Conservation (phyloP, 30 jellyfish, hydroid and myxozoan species). For the Nemopilema nomurai region DNA sequence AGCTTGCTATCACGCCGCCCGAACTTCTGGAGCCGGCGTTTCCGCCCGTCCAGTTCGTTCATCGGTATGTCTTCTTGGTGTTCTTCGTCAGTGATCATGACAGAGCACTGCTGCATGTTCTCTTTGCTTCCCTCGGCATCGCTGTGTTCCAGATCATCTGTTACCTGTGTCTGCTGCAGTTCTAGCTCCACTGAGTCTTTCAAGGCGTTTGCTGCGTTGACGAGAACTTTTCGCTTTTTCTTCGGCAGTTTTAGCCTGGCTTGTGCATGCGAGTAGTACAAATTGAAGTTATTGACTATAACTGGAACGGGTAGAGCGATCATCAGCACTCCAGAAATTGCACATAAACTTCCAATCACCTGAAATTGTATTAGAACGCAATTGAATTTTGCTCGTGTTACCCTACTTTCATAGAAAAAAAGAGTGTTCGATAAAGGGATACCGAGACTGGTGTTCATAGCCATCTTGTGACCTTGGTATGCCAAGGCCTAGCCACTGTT, state of each 20-base stretch:
- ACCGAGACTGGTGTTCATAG: too few species aligned
- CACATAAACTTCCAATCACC: conserved; percentile 88
- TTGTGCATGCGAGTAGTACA: conserved; percentile 95
- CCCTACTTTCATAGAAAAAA: too few species aligned
- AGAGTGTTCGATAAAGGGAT: too few species aligned
- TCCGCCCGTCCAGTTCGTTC: conserved; percentile 41
- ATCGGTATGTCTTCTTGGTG: conserved; percentile 15
- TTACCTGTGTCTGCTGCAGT: conserved; percentile 56
- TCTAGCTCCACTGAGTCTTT: conserved; percentile 74
- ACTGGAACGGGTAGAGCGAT: conserved; percentile 99
- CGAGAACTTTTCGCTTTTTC: conserved; percentile 87
- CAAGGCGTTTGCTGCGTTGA: conserved; percentile 93
- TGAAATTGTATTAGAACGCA: neutral
- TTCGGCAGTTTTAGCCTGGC: conserved; percentile 93
- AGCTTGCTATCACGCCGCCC: conserved; percentile 80
- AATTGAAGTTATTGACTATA: conserved; percentile 88
- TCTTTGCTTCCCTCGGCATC: conserved; percentile 49
- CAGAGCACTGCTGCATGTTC: conserved; percentile 38
- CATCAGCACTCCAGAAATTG: conserved; percentile 93
- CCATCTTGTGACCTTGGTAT: too few species aligned
- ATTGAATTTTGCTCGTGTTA: neutral
- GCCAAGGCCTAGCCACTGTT: too few species aligned
- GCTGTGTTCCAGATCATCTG: conserved; percentile 57
- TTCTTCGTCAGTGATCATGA: conserved; percentile 28
- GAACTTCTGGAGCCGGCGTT: conserved; percentile 70